These are phyloP conservation scores for Drosophila eugracilis DNA, from an alignment of 1,140 invertebrate genomes.

Conservation along the genomic window DNA sequence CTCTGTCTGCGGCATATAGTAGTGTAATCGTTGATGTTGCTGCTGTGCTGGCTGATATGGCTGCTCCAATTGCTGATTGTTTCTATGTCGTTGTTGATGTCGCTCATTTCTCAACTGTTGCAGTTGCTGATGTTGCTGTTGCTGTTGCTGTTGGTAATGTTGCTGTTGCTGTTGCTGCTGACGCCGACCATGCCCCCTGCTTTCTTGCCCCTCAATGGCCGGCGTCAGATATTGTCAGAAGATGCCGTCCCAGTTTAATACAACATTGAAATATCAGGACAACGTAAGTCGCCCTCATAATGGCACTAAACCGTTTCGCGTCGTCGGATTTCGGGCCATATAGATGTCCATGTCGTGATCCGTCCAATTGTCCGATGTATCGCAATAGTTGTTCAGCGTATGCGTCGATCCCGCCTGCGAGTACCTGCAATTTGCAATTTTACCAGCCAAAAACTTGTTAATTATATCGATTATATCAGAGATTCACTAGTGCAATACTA, in stretches of 20 bases:
- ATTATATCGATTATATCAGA: conserved; percentile 32
- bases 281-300: conserved; percentile 87
- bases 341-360: conserved; percentile 98
- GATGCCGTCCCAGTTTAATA: conserved; percentile 84
- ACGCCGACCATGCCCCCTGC: conserved; percentile 53
- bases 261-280: conserved; percentile 85
- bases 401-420: conserved; percentile 90
- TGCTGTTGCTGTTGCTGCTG: conserved; percentile 45
- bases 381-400: conserved; percentile 93
- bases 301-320: conserved; percentile 92
- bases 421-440: conserved; percentile 85
- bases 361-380: conserved; percentile 96
- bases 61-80: conserved; percentile 73
- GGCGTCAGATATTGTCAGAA: conserved; percentile 84
- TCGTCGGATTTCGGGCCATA: conserved; percentile 95
- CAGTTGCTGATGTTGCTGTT: conserved; percentile 35
- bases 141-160: conserved; percentile 31
- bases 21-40: conserved; percentile 71
- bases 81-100: conserved; percentile 71
- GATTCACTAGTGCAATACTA: conserved; percentile 2
- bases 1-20: conserved; percentile 59
- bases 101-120: conserved; percentile 22
- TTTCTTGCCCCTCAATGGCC: conserved; percentile 40
- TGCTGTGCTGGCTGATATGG: conserved; percentile 64
- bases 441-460: background rate